Base-by-base conservation (phyloP, 2,888 invertebrate species). In the Patella pellucida region DNA sequence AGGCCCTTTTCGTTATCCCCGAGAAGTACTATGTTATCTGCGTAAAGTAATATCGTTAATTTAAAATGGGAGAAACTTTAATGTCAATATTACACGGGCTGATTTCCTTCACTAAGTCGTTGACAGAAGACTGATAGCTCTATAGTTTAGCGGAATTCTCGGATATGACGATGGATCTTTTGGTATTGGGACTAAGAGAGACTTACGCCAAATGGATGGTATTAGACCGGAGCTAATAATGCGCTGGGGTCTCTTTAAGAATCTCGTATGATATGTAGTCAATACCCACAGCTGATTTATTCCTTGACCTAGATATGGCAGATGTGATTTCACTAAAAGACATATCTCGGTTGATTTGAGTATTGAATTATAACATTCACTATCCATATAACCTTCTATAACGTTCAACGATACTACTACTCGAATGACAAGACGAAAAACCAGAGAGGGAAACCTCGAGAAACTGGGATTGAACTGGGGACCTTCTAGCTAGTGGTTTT, bases 221-320 rank as follows among this genome's bases (percentile, higher is more conserved):
- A 71, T 71, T 50, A 71, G 16, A 15, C 51, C 54, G n/a, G 71
- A 51, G 27, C 50, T 52, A 71, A 71, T 52, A n/a, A 71, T 52
- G 15, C 41, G 51, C 52, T 52, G 71, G 51, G 9, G n/a, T 9
- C 19, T 27, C 41, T 71, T 71, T 71, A 31, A 71, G 51, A 15
- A 52, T 51, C n/a, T n/a, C 11, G 23, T 71, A 52, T 52, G 71
- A 54, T 19, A 71, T 23, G 41, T 12, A 19, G 62, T 62, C 62
- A 19, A 62, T 19, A 15, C 62, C 62, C 3, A 23, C 19, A 23
- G 19, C 19, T 14, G 62, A 62, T 62, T 62, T 62, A 62, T 62
- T 62, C 62, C 23, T 62, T 3, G 19, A 19, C 12, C 62, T 3
- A 23, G 62, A 19, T 23, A 62, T 23, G 12, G 23, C 62, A 19